Conservation (phyloP, 92 coral and sea anemone species). For the Palythoa heliodiscus region DNA sequence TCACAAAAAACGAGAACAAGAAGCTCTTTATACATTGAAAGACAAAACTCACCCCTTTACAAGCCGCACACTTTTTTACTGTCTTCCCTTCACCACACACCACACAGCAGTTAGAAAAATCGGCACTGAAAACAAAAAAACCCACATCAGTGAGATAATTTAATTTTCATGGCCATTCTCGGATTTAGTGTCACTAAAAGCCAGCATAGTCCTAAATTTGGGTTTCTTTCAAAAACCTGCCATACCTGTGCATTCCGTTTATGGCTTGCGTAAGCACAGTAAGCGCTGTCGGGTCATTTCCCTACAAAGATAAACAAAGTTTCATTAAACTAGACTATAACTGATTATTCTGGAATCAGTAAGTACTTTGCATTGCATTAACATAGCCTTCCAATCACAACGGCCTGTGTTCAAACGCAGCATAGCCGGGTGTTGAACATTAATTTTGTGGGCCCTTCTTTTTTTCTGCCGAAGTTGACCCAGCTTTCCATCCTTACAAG, state of each 20-base stretch:
- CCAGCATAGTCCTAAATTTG: neutral
- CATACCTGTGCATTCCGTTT: slow-evolving; percentile 94
- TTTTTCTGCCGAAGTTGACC: no score
- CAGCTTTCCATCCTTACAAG: no score
- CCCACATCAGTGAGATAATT: neutral
- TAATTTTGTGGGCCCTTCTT: no score
- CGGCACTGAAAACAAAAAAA: slow-evolving; percentile 63
- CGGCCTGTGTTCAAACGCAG: no score
- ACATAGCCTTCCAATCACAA: no score
- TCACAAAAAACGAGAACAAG: neutral
- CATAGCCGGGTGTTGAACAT: no score
- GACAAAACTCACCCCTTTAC: slow-evolving; percentile 74
- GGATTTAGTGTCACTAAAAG: neutral
- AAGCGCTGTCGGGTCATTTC: slow-evolving; percentile 89
- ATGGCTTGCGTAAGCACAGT: slow-evolving; percentile 85
- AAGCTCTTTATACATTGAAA: neutral
- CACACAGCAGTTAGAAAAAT: slow-evolving; percentile 77
- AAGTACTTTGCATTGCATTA: no score
- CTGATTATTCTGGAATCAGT: neutral
- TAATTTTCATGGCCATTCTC: no score
- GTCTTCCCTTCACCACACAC: slow-evolving; percentile 78
- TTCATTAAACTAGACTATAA: neutral
- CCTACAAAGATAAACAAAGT: slow-evolving; percentile 52
- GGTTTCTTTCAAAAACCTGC: neutral
- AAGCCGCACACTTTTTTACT: slow-evolving; percentile 86